phyloP scores from a whole-genome alignment of 2,113 vertebrate species.

The Paracanthobrama guichenoti region DNA sequence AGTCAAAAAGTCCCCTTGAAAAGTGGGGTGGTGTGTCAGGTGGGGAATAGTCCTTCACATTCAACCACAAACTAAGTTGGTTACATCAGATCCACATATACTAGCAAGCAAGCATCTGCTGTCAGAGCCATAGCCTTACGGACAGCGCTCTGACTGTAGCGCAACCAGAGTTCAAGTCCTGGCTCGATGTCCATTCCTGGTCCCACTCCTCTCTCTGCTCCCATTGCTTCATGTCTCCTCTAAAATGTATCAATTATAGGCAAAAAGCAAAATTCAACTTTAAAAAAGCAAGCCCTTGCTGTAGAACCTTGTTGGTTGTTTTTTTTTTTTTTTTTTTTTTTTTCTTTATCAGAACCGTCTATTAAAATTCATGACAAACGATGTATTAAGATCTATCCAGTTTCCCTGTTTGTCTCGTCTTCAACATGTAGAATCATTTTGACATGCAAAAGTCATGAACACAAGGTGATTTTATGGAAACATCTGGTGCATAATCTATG shows the following conservation, averaged over 20 bases:
- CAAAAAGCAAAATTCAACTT: too few species aligned
- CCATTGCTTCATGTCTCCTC: too few species aligned
- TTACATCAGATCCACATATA: too few species aligned
- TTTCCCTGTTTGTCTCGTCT: constrained; percentile 27
- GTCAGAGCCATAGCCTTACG: too few species aligned
- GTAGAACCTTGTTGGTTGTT: not conserved
- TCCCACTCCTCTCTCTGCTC: too few species aligned
- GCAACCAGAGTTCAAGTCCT: too few species aligned
- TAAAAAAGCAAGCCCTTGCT: not conserved
- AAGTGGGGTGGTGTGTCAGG: not conserved
- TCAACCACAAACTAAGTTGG: too few species aligned
- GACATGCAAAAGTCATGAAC: not conserved
- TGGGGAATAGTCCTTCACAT: not conserved
- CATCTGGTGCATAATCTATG: not conserved
- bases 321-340: too few species aligned
- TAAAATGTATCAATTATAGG: too few species aligned
- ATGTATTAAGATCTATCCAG: not conserved
- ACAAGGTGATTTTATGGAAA: constrained; percentile 10
- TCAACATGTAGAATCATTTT: constrained; percentile 1
- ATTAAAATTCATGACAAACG: not conserved
- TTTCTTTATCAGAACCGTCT: not conserved
- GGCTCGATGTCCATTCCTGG: too few species aligned
- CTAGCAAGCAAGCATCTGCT: too few species aligned
- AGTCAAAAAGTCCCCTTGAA: not conserved
- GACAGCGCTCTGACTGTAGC: too few species aligned